These are phyloP conservation scores for Glaucopsyche alexis DNA, from an alignment of 2,888 invertebrate genomes.

Conservation along the genomic window DNA sequence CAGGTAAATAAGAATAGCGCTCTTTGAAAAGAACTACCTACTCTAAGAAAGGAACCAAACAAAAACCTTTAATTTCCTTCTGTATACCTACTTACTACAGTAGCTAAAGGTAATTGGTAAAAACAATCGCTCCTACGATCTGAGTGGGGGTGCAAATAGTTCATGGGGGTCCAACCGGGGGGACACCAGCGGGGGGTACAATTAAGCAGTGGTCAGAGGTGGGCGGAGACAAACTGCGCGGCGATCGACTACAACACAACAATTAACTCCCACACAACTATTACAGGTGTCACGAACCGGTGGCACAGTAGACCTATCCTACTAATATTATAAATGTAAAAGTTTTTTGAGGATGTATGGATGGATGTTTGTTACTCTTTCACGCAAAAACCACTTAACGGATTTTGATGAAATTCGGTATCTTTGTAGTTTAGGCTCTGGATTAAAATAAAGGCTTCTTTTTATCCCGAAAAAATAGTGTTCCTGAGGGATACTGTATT, in stretches of 20 bases:
- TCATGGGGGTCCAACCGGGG: background rate
- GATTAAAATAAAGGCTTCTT: too few relatives aligned
- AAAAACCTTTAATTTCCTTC: background rate
- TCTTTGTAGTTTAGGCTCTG: too few relatives aligned
- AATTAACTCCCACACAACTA: constrained; percentile 5
- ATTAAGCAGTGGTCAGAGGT: background rate
- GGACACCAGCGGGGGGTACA: background rate
- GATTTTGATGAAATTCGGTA: too few relatives aligned
- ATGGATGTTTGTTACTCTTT: too few relatives aligned
- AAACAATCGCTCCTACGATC: constrained; percentile 2
- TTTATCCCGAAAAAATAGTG: too few relatives aligned
- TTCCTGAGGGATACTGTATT: too few relatives aligned
- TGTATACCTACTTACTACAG: too few relatives aligned
- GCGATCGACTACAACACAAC: background rate
- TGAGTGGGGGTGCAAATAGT: background rate
- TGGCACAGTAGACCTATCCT: too few relatives aligned
- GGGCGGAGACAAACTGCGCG: background rate
- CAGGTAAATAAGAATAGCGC: background rate
- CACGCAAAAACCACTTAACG: too few relatives aligned
- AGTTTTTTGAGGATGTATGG: too few relatives aligned
- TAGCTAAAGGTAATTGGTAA: background rate
- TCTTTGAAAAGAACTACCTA: background rate
- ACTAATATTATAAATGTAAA: too few relatives aligned
- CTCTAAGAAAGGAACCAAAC: background rate
- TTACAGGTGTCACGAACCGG: background rate